Base-by-base conservation (phyloP, 2,797 vertebrate species). In the Apodemus agrarius region DNA sequence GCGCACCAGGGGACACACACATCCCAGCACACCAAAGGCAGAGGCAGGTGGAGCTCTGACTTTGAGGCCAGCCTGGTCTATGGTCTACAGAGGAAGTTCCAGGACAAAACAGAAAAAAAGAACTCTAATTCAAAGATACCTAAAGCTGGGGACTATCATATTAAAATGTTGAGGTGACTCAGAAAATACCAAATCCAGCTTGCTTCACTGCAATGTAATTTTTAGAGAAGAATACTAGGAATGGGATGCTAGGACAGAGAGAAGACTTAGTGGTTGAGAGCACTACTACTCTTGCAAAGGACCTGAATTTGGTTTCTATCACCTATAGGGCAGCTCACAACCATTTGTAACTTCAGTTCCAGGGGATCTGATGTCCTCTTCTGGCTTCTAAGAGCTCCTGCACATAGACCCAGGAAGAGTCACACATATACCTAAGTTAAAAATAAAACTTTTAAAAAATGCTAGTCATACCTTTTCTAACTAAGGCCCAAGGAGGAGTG, bases 181-280 rank as follows among this genome's bases (percentile, higher is more conserved):
- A n/a, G 84, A 59, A 88, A 96, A 91, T 19, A 88, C 67, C 43
- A 92, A 94, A 84, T 63, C 19, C 31, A 88, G 72, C n/a, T 59
- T 93, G 43, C 65, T 82, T 90, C 76, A 89, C 65, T 43, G 86
- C n/a, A 37, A 63, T 76, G 17, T n/a, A 89, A 76, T 84, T 95
- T 94, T 57, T 8, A 93, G 78, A 92, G 93, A 82, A 69, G 72
- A 87, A 75, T 91, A 96, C 93, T 5, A 92, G 31, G 89, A 93
- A 94, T n/a, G n/a, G 40, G 87, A 95, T 91, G 16, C 17, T 46
- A 26, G 16, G 8, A 16, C 8, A 79, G 75, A 72, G 81, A 65
- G 59, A 46, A 46, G 40, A 37, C 26, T 63, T 9, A 12, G 81
- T 63, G 81, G 16, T 31, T 63, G 63, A 46, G 37, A 21, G 59